Percentiles rank a stretch among this genome's conserved stretches.
Conservation (phyloP, 2,113 vertebrate species). For the Rhinolophus ferrumequinum region DNA sequence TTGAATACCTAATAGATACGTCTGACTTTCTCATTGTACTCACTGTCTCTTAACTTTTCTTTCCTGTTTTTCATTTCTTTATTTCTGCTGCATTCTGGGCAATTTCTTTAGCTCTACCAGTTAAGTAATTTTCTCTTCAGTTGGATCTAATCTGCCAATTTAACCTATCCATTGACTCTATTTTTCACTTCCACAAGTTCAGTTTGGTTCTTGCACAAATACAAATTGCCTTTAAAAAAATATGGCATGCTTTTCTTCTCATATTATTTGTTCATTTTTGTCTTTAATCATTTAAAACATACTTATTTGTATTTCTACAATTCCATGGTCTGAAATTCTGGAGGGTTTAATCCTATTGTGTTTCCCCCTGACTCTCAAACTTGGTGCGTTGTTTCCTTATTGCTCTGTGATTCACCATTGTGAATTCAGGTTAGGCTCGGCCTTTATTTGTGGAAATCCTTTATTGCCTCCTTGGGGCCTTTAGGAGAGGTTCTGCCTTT, state of each 20-base stretch:
- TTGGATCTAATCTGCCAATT: neutral
- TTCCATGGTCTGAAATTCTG: neutral
- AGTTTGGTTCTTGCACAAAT: neutral
- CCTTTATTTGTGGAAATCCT: neutral
- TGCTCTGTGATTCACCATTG: neutral
- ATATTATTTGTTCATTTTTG: neutral
- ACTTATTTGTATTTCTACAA: neutral
- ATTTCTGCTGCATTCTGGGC: neutral
- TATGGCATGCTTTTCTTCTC: neutral
- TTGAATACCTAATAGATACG: neutral
- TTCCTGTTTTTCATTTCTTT: neutral
- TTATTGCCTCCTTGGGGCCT: neutral
- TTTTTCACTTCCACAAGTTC: conserved; percentile 6
- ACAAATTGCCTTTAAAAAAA: neutral
- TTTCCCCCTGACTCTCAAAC: neutral
- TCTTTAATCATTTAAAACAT: conserved; percentile 1
- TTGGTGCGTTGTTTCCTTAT: neutral
- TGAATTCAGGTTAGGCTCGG: neutral
- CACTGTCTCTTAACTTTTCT: neutral
- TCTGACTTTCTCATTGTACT: neutral
- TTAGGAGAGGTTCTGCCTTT: neutral
- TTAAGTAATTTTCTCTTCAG: neutral
- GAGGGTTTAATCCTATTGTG: neutral
- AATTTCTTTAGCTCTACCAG: neutral
- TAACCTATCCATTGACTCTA: neutral